These are phyloP conservation scores for Ramphastos sulfuratus DNA, from an alignment of 2,113 vertebrate genomes.

Conservation along the genomic window DNA sequence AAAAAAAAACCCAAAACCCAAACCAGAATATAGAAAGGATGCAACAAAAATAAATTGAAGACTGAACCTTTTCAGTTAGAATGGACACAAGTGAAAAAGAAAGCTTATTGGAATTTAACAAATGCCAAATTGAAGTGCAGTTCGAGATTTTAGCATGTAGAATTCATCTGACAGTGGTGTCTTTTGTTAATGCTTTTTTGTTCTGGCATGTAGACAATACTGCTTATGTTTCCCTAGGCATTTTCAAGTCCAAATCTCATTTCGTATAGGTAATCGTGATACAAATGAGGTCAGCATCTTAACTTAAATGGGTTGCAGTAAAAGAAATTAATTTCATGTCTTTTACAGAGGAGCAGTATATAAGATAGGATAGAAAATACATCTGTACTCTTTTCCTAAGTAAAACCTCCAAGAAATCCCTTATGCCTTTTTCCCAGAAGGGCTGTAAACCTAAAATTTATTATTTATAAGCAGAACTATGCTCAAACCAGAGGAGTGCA, in stretches of 20 bases:
- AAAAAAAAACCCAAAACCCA: too few relatives aligned
- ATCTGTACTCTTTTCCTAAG: neutral
- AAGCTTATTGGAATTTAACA: neutral
- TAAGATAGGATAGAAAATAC: neutral
- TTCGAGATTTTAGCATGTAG: neutral
- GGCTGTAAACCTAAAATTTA: neutral
- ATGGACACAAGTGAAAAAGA: neutral
- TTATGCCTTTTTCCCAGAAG: neutral
- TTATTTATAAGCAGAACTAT: neutral
- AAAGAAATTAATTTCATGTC: neutral
- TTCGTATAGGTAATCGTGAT: neutral
- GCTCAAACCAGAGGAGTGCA: neutral
- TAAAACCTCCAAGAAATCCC: neutral
- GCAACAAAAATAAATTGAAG: neutral
- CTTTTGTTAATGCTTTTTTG: neutral
- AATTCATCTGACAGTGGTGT: neutral
- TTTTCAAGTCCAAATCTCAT: neutral
- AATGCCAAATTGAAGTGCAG: neutral
- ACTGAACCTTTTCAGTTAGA: neutral
- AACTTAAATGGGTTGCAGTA: neutral
- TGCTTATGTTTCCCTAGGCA: neutral
- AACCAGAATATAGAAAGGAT: neutral
- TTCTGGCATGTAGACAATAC: neutral
- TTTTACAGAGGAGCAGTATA: neutral
- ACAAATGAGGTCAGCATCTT: neutral